Evolutionary conservation across 1,140 invertebrate genomes (phyloP).

Genomic region (Drosophila ambigua): DNA sequence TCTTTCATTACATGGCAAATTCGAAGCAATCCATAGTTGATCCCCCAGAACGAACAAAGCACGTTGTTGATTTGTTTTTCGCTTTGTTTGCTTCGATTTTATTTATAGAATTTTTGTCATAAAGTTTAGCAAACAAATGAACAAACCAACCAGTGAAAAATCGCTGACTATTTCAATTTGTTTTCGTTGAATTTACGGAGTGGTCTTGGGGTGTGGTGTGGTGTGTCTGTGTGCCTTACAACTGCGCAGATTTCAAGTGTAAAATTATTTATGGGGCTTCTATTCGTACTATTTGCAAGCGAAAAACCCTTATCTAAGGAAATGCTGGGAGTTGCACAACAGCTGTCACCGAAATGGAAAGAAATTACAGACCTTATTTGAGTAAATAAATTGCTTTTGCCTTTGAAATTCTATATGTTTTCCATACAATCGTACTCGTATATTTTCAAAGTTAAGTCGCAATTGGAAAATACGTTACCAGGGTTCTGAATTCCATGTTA

Average conservation of each 20-base stretch:
- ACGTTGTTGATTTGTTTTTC: conserved; percentile 37
- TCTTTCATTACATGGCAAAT: conserved; percentile 53
- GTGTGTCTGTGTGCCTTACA: conserved; percentile 12
- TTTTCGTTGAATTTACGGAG: conserved; percentile 39
- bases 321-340: conserved; percentile 23
- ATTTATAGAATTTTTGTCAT: conserved; percentile 79
- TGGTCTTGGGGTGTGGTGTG: conserved; percentile 12
- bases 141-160: conserved; percentile 44
- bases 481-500: background rate
- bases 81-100: conserved; percentile 44
- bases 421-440: no score
- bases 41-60: conserved; percentile 21
- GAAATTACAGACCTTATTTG: conserved; percentile 22
- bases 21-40: conserved; percentile 31
- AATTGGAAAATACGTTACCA: conserved; percentile 5
- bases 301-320: conserved; percentile 21
- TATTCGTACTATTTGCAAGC: no score
- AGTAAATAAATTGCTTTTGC: no score
- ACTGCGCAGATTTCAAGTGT: conserved; percentile 38
- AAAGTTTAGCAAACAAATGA: conserved; percentile 77
- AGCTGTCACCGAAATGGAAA: conserved; percentile 1
- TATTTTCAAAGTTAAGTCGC: conserved; percentile 22
- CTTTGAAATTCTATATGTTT: conserved; percentile 1
- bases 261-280: conserved; percentile 28
- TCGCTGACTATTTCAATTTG: conserved; percentile 41